These are phyloP conservation scores for Nebria brevicollis DNA, from an alignment of 2,888 invertebrate genomes.

Conservation along the genomic window DNA sequence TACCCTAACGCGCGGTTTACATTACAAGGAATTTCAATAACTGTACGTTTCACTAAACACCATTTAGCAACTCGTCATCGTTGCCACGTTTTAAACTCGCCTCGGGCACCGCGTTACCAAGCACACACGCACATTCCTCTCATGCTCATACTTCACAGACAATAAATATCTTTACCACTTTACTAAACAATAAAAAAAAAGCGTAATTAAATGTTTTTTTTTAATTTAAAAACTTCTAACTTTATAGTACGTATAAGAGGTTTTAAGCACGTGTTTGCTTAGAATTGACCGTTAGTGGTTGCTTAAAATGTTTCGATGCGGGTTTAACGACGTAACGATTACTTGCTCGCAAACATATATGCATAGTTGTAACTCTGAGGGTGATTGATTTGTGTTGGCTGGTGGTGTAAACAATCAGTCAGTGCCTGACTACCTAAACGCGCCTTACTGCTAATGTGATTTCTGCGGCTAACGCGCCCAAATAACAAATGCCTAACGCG, in stretches of 20 bases:
- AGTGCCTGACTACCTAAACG: neutral
- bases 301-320: too few relatives aligned
- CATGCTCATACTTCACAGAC: too few relatives aligned
- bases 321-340: neutral
- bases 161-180: too few relatives aligned
- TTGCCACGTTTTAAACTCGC: neutral
- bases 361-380: neutral
- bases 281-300: too few relatives aligned
- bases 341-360: neutral
- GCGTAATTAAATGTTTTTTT: too few relatives aligned
- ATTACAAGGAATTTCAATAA: neutral
- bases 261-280: too few relatives aligned
- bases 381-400: neutral
- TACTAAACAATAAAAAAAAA: too few relatives aligned
- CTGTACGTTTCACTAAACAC: neutral
- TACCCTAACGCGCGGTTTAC: too few relatives aligned
- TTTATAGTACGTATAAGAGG: too few relatives aligned
- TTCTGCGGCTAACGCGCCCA: neutral
- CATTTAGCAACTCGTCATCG: neutral
- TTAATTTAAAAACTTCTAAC: too few relatives aligned
- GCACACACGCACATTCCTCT: neutral
- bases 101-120: neutral
- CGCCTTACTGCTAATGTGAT: neutral
- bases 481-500: neutral
- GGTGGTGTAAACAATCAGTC: neutral